phyloP scores from a whole-genome alignment of 2,113 vertebrate genomes.

The Chauna torquata region DNA sequence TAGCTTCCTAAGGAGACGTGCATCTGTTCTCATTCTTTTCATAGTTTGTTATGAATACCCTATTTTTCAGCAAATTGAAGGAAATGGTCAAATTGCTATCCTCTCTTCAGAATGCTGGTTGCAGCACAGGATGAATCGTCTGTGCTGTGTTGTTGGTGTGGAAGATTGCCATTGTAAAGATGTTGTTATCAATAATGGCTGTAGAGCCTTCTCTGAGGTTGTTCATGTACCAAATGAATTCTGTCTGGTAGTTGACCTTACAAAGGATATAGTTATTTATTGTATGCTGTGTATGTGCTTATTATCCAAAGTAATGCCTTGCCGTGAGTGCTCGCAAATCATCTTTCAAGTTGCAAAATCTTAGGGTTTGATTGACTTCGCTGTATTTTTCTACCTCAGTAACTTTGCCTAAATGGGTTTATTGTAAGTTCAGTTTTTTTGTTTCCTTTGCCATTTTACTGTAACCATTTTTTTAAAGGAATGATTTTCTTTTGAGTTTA shows the following conservation, averaged over 20 bases:
- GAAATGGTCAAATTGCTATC: background rate
- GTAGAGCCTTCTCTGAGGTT: background rate
- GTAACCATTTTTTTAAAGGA: background rate
- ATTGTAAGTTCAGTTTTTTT: background rate
- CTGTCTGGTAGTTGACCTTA: background rate
- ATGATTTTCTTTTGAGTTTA: background rate
- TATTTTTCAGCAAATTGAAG: background rate
- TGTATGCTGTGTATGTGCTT: background rate
- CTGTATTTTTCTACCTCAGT: background rate
- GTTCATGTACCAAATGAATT: background rate
- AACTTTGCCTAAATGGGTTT: background rate
- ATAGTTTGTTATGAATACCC: background rate
- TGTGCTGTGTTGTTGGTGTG: accelerated
- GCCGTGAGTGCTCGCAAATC: background rate
- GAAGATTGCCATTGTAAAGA: background rate
- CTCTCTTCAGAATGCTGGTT: background rate
- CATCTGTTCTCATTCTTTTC: background rate
- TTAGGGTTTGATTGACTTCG: background rate
- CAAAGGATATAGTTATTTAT: background rate
- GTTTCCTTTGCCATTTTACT: background rate
- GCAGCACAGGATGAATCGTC: background rate
- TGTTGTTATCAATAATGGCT: background rate
- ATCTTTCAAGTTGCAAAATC: background rate
- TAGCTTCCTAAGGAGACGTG: background rate
- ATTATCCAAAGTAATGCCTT: background rate